A percentile compares a stretch with the other conserved stretches of the same genome.
These are phyloP conservation scores for Tetragonula clypearis DNA, from an alignment of 1,140 invertebrate genomes.

Conservation along the genomic window DNA sequence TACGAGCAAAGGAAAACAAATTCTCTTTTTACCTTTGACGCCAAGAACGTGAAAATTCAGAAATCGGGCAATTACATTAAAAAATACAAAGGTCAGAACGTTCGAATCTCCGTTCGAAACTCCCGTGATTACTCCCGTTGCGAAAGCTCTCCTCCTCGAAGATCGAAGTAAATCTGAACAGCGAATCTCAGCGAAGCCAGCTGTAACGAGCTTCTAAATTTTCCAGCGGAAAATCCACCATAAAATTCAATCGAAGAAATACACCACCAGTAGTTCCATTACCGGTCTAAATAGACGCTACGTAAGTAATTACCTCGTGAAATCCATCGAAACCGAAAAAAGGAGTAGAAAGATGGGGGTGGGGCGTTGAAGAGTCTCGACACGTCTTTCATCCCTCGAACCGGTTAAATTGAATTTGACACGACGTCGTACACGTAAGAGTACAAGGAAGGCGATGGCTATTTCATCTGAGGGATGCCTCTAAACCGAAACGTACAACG, in stretches of 20 bases:
- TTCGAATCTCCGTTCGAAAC: not conserved
- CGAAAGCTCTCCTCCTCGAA: not conserved
- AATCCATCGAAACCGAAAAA: not conserved
- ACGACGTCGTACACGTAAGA: slow-evolving; percentile 50
- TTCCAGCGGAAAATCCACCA: not conserved
- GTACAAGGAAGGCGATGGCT: slow-evolving; percentile 58
- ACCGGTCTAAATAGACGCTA: slow-evolving; percentile 1
- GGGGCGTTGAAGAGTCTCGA: slow-evolving; percentile 55
- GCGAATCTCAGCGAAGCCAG: not conserved
- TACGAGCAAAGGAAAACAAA: too few relatives aligned
- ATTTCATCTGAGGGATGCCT: slow-evolving; percentile 69
- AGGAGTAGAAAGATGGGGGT: not conserved
- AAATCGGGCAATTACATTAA: not conserved
- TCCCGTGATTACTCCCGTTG: not conserved
- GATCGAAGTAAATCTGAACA: not conserved
- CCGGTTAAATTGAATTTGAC: slow-evolving; percentile 66
- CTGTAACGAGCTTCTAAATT: not conserved
- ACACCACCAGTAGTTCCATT: not conserved
- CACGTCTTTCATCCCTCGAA: slow-evolving; percentile 54
- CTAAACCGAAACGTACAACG: slow-evolving; percentile 70
- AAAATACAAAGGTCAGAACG: not conserved
- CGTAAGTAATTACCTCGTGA: slow-evolving; percentile 29
- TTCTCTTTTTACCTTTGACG: not conserved
- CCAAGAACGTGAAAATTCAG: not conserved
- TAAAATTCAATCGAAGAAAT: not conserved